These are phyloP conservation scores for Napeogenes inachia DNA, from an alignment of 2,888 invertebrate species.

Conservation along the genomic window DNA sequence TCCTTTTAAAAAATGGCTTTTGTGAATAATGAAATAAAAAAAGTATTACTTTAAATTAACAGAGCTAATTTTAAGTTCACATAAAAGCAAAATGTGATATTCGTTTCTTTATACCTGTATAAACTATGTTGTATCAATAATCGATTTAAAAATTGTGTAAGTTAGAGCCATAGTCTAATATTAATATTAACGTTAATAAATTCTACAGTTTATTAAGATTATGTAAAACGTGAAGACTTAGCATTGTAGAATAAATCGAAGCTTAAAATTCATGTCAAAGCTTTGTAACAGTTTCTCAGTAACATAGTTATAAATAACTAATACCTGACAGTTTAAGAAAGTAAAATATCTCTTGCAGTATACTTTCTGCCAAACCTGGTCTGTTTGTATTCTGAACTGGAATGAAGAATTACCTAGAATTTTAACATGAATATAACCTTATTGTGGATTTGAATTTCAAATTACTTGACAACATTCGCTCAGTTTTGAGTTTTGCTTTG, in stretches of 20 bases:
- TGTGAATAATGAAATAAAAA: too few relatives aligned
- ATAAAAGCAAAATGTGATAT: too few relatives aligned
- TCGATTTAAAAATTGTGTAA: not conserved
- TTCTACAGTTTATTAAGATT: not conserved
- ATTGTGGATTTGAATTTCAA: conserved; percentile 56
- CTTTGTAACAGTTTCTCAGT: conserved; percentile 1
- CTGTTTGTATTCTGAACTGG: conserved; percentile 14
- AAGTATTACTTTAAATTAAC: too few relatives aligned
- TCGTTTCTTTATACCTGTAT: not conserved
- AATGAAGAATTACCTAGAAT: conserved; percentile 34
- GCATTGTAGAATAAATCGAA: not conserved
- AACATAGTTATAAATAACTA: not conserved
- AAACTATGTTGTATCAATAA: not conserved
- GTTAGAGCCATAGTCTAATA: not conserved
- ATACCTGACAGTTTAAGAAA: not conserved
- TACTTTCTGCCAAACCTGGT: conserved; percentile 6
- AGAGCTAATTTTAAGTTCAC: too few relatives aligned
- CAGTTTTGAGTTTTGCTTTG: conserved; percentile 16
- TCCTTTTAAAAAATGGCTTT: too few relatives aligned
- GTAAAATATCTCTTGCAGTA: conserved; percentile 6
- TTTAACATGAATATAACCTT: conserved; percentile 43
- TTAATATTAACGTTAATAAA: not conserved
- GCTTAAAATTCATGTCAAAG: conserved; percentile 3
- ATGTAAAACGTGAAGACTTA: not conserved
- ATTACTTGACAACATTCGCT: conserved; percentile 35